Base-by-base conservation (phyloP, 2,797 vertebrate genomes). In the Hypotaenidia philippensis region DNA sequence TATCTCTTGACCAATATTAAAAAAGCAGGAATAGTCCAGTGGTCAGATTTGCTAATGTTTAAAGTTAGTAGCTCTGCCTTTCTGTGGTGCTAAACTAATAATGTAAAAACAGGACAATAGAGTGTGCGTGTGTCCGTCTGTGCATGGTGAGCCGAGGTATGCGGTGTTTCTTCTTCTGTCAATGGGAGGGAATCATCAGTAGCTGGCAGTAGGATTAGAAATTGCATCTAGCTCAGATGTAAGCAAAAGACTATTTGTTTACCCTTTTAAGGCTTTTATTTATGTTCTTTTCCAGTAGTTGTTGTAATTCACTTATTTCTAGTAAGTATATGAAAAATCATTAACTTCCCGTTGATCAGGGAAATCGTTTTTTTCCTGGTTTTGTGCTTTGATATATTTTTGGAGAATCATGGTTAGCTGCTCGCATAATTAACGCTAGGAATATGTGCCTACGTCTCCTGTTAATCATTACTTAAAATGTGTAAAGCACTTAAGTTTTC, bases 1-100 rank as follows among this genome's bases (percentile, higher is more conserved):
- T 78, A 77, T 75, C 49, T 95, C 80, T 83, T 78, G 59, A 81
- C 75, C 25, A 79, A 11, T 69, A 45, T 3, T 36, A 36, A 61
- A 88, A 78, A 63, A 61, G 15, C 65, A 81, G 86, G 80, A 94
- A 74, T 91, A 84, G 13, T 88, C 88, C 8, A 26, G 0, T 41
- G 15, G 76, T 92, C 44, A 86, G 26, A 76, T 87, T 87, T 93
- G 41, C 36, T 81, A 14, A 45, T 70, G 60, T 66, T 89, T 84
- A 78, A 92, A 87, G 79, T 74, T 26, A 60, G 20, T 34, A 40
- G 16, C 47, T 76, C 66, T 93, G 16, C 20, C 10, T 76, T 76
- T 94, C 91, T 78, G 14, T 77, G 69, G 32, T 69, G 31, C 68
- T 93, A 40, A 91, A 53, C 31, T 82, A 95, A 74, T 88, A 41